Conservation (phyloP, 2,797 vertebrate species). For the Brachymystax lenok region DNA sequence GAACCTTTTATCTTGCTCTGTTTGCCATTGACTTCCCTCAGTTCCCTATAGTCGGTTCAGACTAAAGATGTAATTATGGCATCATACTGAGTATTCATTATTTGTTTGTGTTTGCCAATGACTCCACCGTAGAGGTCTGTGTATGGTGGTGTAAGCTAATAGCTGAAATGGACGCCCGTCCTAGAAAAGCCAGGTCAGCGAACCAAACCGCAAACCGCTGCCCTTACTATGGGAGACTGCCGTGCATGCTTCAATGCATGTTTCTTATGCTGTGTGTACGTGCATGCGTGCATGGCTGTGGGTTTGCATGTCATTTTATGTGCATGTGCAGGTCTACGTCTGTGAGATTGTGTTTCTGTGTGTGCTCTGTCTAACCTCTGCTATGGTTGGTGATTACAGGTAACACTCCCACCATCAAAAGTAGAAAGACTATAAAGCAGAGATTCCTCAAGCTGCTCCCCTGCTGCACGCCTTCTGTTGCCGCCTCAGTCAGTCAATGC, state of each 20-base stretch:
- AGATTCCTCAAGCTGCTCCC: constrained; percentile 97
- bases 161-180: constrained; percentile 51
- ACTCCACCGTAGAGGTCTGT: constrained; percentile 18
- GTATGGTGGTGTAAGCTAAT: constrained; percentile 6
- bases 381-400: constrained; percentile 88
- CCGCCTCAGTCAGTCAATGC: constrained; percentile 96
- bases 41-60: not conserved
- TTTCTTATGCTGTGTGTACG: constrained; percentile 22
- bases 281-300: constrained; percentile 14
- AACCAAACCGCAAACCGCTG: constrained; percentile 11
- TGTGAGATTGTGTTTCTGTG: constrained; percentile 13
- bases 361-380: constrained; percentile 61
- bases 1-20: not conserved
- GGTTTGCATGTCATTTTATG: constrained; percentile 6
- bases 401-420: constrained; percentile 88
- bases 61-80: not conserved
- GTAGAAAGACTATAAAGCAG: constrained; percentile 98
- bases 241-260: not conserved
- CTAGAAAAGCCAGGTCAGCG: constrained; percentile 65
- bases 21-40: not conserved
- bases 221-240: constrained; percentile 7
- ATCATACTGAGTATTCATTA: not conserved
- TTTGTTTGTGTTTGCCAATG: not conserved
- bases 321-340: not conserved
- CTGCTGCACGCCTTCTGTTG: constrained; percentile 89